A percentile compares a stretch with the other conserved stretches of the same genome.
Evolutionary conservation across 2,113 vertebrate genomes (phyloP).

Genomic region (Thamnophis sirtalis): DNA sequence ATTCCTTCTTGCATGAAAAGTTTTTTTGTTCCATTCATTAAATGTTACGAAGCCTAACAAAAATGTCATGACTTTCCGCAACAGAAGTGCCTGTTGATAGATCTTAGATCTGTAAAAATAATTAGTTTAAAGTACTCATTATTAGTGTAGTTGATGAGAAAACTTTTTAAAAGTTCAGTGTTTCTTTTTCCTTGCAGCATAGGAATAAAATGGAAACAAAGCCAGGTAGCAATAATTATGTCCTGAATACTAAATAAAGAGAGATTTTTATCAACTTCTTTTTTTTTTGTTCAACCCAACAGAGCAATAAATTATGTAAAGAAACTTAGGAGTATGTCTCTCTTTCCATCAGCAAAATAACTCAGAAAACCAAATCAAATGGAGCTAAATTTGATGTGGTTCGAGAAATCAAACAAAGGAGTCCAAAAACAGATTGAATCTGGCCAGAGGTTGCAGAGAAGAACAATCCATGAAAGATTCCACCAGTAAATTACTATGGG

Average conservation of each 20-base stretch:
- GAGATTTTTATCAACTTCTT: neutral
- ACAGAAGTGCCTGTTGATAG: constrained; percentile 19
- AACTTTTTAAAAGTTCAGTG: neutral
- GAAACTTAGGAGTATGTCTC: neutral
- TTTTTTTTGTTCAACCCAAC: neutral
- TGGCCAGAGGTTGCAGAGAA: neutral
- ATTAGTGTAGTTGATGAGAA: constrained; percentile 44
- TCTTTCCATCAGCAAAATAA: neutral
- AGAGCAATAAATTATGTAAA: neutral
- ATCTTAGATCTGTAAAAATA: constrained; percentile 39
- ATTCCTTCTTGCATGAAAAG: neutral
- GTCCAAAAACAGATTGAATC: neutral
- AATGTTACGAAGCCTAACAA: constrained; percentile 35
- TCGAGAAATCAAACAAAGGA: neutral
- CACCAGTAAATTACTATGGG: neutral
- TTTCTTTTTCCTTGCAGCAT: neutral
- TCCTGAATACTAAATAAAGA: neutral
- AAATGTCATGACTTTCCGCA: constrained; percentile 10
- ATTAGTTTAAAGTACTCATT: constrained; percentile 51
- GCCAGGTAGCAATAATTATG: neutral
- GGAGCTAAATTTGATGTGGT: neutral
- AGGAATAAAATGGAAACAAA: neutral
- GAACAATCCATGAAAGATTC: neutral
- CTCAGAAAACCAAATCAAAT: neutral
- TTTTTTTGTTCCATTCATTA: neutral